phyloP scores from a whole-genome alignment of 1,140 invertebrate genomes.

The Brachionus calyciflorus region DNA sequence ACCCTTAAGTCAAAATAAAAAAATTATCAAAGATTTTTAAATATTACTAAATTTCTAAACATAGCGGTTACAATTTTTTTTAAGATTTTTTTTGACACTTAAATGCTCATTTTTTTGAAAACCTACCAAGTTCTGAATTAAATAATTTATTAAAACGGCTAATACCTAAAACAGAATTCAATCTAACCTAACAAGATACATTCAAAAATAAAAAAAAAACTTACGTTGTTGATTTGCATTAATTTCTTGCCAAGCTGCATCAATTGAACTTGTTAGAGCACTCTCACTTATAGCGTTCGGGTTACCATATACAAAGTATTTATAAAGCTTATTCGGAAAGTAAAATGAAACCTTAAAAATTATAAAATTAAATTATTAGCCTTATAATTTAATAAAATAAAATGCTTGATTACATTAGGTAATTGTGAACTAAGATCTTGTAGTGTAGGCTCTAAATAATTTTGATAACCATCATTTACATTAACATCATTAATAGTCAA shows the following conservation, averaged over 20 bases:
- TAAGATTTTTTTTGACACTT: too few relatives aligned
- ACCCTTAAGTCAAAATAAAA: too few relatives aligned
- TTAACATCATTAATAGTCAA: background rate
- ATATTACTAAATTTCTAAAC: too few relatives aligned
- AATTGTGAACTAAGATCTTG: background rate
- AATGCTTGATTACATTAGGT: background rate
- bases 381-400: background rate
- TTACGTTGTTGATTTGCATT: background rate
- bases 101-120: too few relatives aligned
- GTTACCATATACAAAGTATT: background rate
- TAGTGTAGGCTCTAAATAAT: background rate
- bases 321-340: slow-evolving; percentile 34
- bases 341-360: slow-evolving; percentile 12
- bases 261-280: background rate
- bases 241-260: slow-evolving; percentile 8
- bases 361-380: background rate
- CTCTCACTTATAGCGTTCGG: background rate
- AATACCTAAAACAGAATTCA: background rate
- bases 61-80: too few relatives aligned
- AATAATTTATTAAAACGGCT: background rate
- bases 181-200: too few relatives aligned
- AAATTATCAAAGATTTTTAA: too few relatives aligned
- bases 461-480: background rate
- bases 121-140: too few relatives aligned
- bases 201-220: background rate